A percentile compares a stretch with the other conserved stretches of the same genome.
Conservation (phyloP, 1,140 invertebrate genomes). For the Macrotrachela quadricornifera region DNA sequence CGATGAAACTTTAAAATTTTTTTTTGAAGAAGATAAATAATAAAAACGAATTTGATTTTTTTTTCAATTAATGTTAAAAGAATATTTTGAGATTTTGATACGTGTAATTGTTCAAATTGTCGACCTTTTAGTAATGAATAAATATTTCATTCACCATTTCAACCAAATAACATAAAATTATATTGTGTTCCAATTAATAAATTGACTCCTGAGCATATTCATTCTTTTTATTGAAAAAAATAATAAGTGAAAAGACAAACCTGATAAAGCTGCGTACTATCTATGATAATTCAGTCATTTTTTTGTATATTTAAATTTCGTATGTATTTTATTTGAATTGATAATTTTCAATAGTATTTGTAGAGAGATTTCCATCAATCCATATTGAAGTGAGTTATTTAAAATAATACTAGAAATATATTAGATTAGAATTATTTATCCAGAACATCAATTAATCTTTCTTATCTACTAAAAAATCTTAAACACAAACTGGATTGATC, state of each 20-base stretch:
- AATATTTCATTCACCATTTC: conserved; percentile 84
- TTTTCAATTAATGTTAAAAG: conserved; percentile 92
- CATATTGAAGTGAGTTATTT: too few relatives aligned
- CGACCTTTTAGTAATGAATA: conserved; percentile 90
- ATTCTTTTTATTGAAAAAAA: not conserved
- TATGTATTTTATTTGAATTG: not conserved
- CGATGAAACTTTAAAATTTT: conserved; percentile 83
- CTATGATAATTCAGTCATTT: conserved; percentile 89
- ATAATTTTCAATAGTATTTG: too few relatives aligned
- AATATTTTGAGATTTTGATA: conserved; percentile 96
- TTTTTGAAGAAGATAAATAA: conserved; percentile 94
- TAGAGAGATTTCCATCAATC: too few relatives aligned
- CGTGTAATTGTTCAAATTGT: conserved; percentile 98
- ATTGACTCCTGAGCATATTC: conserved; percentile 71
- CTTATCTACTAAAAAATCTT: too few relatives aligned
- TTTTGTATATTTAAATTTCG: conserved; percentile 63
- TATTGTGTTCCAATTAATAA: conserved; percentile 94
- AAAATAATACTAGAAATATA: too few relatives aligned
- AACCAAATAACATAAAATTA: conserved; percentile 85
- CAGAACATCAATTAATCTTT: too few relatives aligned
- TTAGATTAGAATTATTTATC: too few relatives aligned
- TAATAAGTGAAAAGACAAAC: conserved; percentile 37
- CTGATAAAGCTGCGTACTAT: conserved; percentile 92
- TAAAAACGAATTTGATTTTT: conserved; percentile 96
- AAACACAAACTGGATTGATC: too few relatives aligned